Base-by-base conservation (phyloP, 2,797 vertebrate genomes). In the Salarias fasciatus region DNA sequence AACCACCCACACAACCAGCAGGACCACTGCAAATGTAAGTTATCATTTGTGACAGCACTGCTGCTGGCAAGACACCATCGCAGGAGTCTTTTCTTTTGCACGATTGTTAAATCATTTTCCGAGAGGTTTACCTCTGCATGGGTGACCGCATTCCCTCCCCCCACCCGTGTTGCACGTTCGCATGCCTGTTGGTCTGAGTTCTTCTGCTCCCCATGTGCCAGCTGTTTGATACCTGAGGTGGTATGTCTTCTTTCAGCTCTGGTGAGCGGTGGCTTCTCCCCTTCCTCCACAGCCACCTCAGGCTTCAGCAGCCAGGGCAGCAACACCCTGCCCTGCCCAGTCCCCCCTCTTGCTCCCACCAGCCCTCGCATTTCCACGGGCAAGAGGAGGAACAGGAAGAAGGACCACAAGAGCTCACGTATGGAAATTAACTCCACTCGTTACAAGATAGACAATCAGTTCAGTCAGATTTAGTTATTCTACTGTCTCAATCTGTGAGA, bases 321-420 rank as follows among this genome's bases (percentile, higher is more conserved):
- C 79, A 95, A 91, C 88, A 97, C 95, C 0, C 93, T 97, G 84
- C 95, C 95, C 12, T 89, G 88, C 79, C 93, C 94, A 50, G 85
- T 92, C 14, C 78, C 82, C 66, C 88, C 93, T 5, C 86, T 92
- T 10, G 81, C 93, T 47, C 95, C 97, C 58, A 92, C 94, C 88
- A 98, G 96, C 83, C 97, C 98, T 18, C 94, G 92, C 37, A 92
- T 91, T 50, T 93, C 93, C 0, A 90, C 94, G 14, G 88, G 93
- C 82, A 93, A 92, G 86, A 94, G 95, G 83, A 93, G 95, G 72
- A 94, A 91, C 74, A 91, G 94, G 53, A 95, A 94, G 82, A 95
- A 95, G 77, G 97, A 99, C 55, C 95, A 98, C 90, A 97, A 95
- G 83, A 98, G 97, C 85, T 98, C 96, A 40, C 0, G 98, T 99